Evolutionary conservation across 2,113 vertebrate genomes (phyloP).

Genomic region (Merops nubicus): DNA sequence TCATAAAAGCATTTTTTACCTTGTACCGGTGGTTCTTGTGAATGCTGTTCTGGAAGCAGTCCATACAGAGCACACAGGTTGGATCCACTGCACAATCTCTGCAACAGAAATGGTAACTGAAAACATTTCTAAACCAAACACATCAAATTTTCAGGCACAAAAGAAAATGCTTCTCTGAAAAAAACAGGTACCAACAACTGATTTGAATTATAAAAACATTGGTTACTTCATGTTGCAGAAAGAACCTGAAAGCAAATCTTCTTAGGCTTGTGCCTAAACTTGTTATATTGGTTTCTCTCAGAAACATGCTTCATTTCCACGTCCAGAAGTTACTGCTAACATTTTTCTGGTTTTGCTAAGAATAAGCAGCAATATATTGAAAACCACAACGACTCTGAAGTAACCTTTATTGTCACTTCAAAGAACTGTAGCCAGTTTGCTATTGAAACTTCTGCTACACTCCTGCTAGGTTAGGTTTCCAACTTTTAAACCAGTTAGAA

Average conservation of each 20-base stretch:
- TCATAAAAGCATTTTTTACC: slow-evolving; percentile 73
- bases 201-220: background rate
- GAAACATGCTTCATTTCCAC: background rate
- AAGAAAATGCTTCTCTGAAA: background rate
- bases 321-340: background rate
- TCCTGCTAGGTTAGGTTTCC: background rate
- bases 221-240: background rate
- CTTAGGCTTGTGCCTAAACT: background rate
- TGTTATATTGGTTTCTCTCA: background rate
- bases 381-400: background rate
- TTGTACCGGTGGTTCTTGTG: slow-evolving; percentile 98
- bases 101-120: slow-evolving; percentile 67
- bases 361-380: background rate
- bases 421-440: background rate
- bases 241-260: background rate
- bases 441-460: background rate
- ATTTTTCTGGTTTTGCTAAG: background rate
- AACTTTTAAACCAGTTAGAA: background rate
- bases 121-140: background rate
- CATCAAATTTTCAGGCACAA: background rate
- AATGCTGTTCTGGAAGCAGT: slow-evolving; percentile 96
- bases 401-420: background rate
- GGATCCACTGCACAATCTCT: slow-evolving; percentile 99
- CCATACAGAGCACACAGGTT: slow-evolving; percentile 97
- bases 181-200: background rate